phyloP scores from a whole-genome alignment of 2,113 vertebrate genomes.

The Callopanchax toddi region DNA sequence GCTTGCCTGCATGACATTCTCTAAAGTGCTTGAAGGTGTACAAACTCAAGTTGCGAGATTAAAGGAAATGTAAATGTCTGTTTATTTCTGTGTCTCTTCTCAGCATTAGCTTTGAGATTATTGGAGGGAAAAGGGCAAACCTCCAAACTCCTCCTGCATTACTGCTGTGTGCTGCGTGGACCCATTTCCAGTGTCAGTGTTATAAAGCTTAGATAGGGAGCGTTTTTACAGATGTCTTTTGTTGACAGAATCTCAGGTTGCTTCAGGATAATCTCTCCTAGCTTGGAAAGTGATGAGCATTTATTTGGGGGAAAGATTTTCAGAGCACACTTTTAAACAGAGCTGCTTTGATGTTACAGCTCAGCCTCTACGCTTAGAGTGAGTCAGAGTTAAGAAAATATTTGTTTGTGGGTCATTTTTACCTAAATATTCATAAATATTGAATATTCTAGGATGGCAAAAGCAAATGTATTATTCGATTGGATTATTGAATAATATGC shows the following conservation, averaged over 20 bases:
- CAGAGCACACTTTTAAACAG: background rate
- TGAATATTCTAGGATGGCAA: background rate
- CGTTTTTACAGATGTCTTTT: conserved; percentile 22
- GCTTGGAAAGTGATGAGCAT: conserved; percentile 11
- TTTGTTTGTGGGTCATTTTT: background rate
- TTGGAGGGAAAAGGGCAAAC: background rate
- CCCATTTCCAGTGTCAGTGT: conserved; percentile 20
- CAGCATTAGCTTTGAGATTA: background rate
- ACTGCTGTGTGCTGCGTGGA: background rate
- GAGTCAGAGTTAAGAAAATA: background rate
- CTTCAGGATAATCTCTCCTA: conserved; percentile 18
- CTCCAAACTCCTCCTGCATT: conserved; percentile 21
- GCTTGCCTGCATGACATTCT: conserved; percentile 22
- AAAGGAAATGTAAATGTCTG: conserved; percentile 22
- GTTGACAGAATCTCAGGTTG: conserved; percentile 19
- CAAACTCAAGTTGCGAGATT: conserved; percentile 22
- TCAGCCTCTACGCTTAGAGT: too few relatives aligned
- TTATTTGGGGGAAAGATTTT: conserved; percentile 13
- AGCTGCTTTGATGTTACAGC: conserved; percentile 10
- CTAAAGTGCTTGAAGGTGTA: conserved; percentile 25
- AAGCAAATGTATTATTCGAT: background rate
- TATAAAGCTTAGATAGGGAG: conserved; percentile 33
- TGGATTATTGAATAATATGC: too few relatives aligned
- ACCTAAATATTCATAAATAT: background rate
- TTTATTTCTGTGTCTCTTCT: background rate